A percentile compares a stretch with the other conserved stretches of the same genome.
phyloP scores from a whole-genome alignment of 2,113 vertebrate genomes.

The Crotalus helleri region DNA sequence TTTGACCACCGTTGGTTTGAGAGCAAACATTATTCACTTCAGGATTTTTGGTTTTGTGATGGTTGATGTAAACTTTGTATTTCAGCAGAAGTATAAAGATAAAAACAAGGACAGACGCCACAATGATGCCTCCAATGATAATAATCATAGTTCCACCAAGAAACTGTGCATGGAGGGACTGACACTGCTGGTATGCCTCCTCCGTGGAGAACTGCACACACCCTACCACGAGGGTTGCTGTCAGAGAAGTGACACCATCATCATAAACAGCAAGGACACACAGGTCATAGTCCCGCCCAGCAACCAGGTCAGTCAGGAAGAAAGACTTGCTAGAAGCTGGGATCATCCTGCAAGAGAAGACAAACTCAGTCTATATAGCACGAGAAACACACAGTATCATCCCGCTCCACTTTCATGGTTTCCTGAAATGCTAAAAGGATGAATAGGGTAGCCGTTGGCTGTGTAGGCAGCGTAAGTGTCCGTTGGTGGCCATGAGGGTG shows the following conservation, averaged over 20 bases:
- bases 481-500: not conserved
- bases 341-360: slow-evolving; percentile 82
- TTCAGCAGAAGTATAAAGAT: slow-evolving; percentile 93
- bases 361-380: not conserved
- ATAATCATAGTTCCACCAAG: slow-evolving; percentile 96
- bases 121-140: slow-evolving; percentile 92
- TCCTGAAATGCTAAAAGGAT: not conserved
- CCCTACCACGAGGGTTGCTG: slow-evolving; percentile 82
- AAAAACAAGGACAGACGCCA: slow-evolving; percentile 90
- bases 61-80: slow-evolving; percentile 88
- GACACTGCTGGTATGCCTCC: slow-evolving; percentile 79
- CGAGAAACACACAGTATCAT: not conserved
- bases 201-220: slow-evolving; percentile 83
- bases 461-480: not conserved
- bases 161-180: slow-evolving; percentile 84
- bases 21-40: slow-evolving; percentile 69
- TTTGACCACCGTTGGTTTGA: slow-evolving; percentile 76
- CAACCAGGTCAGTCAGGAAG: slow-evolving; percentile 85
- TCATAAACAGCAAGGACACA: slow-evolving; percentile 88
- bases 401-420: rapidly evolving
- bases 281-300: slow-evolving; percentile 87
- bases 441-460: not conserved
- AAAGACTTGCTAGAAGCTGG: slow-evolving; percentile 86
- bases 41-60: slow-evolving; percentile 73
- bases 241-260: slow-evolving; percentile 77